Evolutionary conservation across 2,888 invertebrate species (phyloP), one percentile per base, ranked within the genome.

Genomic region (Heliconius ismenius): DNA sequence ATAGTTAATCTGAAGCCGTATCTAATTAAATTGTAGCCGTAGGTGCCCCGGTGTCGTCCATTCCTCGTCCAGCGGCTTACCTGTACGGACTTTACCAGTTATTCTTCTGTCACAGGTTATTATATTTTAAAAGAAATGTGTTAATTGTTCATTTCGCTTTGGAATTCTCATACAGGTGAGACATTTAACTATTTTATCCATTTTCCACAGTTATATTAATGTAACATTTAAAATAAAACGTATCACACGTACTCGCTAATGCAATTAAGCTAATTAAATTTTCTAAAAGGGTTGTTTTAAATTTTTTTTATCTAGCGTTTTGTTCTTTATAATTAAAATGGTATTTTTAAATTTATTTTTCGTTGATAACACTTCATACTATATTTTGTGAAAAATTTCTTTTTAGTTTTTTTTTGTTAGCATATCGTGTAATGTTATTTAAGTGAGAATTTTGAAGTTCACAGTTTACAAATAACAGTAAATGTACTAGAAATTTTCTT

Each of bases 1-100:
- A 76, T 84, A 87, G 90, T 88, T 94, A 94, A 94, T 94, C 93
- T 89, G 93, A 94, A 94, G 92, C 93, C 93, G 81, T 94, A 92
- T 91, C 92, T 94, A 94, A 94, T 94, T 94, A 92, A 92, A 94
- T 93, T 94, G 92, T 91, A 86, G 86, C 84, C 84, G 85, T 87
- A 86, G 87, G 88, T 89, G 87, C 86, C 85, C 86, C 83, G 88
- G 84, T 82, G 81, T 83, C 80, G 88, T 85, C 85, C 91, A 93
- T 90, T 93, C 89, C 81, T 86, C 86, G 84, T 85, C 84, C 86
- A 83, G 84, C 85, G 81, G 86, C 84, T 87, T 82, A 84, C 82
- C 84, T 75, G 89, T 82, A 83, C 85, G 87, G 90, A 88, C 92
- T 80, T 83, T 85, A 82, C 77, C 78, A 83, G 83, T 79, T 79